Evolutionary conservation across 2,797 vertebrate species (phyloP).

Genomic region (Phalloptychus januarius): DNA sequence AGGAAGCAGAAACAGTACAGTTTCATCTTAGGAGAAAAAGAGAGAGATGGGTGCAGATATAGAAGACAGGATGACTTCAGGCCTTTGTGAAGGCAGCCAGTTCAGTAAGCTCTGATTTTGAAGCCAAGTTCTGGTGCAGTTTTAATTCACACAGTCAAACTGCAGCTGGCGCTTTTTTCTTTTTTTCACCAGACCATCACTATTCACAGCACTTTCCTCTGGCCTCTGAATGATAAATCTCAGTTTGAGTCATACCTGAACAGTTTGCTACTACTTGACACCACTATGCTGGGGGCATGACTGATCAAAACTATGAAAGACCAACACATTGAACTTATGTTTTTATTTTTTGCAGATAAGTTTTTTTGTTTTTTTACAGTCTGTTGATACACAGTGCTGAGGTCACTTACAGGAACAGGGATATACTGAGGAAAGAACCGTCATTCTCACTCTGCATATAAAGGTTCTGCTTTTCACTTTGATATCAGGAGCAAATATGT

Average conservation of each 20-base stretch:
- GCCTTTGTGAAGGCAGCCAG: constrained; percentile 2
- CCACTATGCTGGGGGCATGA: constrained; percentile 1
- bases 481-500: constrained; percentile 48
- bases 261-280: constrained; percentile 11
- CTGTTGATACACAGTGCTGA: constrained; percentile 28
- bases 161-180: background rate
- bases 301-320: background rate
- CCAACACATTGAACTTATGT: background rate
- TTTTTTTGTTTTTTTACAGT: background rate
- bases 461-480: constrained; percentile 73
- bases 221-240: constrained; percentile 17
- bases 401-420: constrained; percentile 73
- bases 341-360: background rate
- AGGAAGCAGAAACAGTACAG: constrained; percentile 81
- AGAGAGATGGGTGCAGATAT: constrained; percentile 53
- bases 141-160: constrained; percentile 9
- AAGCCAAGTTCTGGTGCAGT: constrained; percentile 13
- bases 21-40: constrained; percentile 77
- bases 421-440: constrained; percentile 60
- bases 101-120: background rate
- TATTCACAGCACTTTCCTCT: constrained; percentile 9
- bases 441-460: constrained; percentile 18
- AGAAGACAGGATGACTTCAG: constrained; percentile 16
- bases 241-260: constrained; percentile 18
- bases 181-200: constrained; percentile 4